Conservation (phyloP, 2,113 vertebrate genomes). For the Rhinogobius similis region DNA sequence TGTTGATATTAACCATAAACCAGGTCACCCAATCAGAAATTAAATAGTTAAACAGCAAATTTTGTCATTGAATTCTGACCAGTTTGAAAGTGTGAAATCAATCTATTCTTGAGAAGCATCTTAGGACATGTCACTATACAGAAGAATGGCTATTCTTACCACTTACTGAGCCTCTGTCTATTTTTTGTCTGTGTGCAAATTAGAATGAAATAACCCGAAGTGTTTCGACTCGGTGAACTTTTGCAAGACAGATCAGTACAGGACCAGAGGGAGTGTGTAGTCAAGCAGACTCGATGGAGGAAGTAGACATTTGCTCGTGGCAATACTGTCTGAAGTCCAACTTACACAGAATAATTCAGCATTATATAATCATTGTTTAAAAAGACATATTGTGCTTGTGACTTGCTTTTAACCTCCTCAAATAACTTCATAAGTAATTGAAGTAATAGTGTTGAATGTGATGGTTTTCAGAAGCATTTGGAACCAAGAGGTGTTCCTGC, state of each 20-base stretch:
- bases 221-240: conserved; percentile 59
- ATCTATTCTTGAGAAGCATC: background rate
- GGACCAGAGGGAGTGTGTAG: conserved; percentile 51
- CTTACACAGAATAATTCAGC: background rate
- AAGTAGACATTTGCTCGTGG: conserved; percentile 14
- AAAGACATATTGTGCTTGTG: background rate
- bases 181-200: conserved; percentile 55
- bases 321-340: background rate
- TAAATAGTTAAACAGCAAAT: too few species aligned
- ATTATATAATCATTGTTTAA: background rate
- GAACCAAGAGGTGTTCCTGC: too few species aligned
- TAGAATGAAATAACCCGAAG: conserved; percentile 46
- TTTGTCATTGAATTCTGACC: too few species aligned
- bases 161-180: conserved; percentile 10
- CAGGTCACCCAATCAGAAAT: too few species aligned
- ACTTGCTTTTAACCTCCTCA: background rate
- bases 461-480: too few species aligned
- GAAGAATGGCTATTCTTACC: background rate
- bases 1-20: too few species aligned
- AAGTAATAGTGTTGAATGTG: too few species aligned
- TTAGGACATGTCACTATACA: background rate
- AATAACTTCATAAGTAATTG: too few species aligned
- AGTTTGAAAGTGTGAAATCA: too few species aligned
- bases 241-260: conserved; percentile 40
- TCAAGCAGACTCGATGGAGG: conserved; percentile 31